Conservation (phyloP, 2,888 invertebrate species). For the Pollenia amentaria region DNA sequence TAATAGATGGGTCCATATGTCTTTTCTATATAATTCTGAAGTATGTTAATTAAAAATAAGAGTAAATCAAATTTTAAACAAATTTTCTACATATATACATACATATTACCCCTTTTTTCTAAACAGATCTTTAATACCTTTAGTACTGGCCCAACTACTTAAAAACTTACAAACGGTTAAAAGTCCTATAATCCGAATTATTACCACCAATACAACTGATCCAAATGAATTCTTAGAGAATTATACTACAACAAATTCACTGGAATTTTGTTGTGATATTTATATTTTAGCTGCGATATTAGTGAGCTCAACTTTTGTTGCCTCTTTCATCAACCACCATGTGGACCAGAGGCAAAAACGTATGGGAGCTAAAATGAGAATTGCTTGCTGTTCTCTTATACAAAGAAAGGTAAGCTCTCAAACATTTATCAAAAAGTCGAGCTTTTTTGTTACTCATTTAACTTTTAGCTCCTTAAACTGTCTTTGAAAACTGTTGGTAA, state of each 20-base stretch:
- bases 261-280: constrained; percentile 80
- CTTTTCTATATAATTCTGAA: constrained; percentile 83
- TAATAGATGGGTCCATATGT: constrained; percentile 87
- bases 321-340: constrained; percentile 84
- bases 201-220: background rate
- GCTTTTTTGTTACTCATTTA: constrained; percentile 21
- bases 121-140: constrained; percentile 82
- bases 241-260: constrained; percentile 46
- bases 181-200: background rate
- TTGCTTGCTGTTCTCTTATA: constrained; percentile 88
- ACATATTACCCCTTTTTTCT: background rate
- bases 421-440: background rate
- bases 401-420: constrained; percentile 87
- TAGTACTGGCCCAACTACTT: constrained; percentile 83
- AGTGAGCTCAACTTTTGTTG: constrained; percentile 80
- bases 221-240: background rate
- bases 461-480: constrained; percentile 87
- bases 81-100: too few species aligned
- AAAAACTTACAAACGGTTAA: constrained; percentile 80
- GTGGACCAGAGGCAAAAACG: constrained; percentile 81
- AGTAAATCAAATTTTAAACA: too few species aligned
- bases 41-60: constrained; percentile 76
- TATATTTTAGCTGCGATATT: constrained; percentile 81
- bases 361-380: constrained; percentile 88
- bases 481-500: constrained; percentile 89